Evolutionary conservation across 2,888 invertebrate species (phyloP), one percentile per base, ranked within the genome.

Genomic region (Meiosimyza decipiens): DNA sequence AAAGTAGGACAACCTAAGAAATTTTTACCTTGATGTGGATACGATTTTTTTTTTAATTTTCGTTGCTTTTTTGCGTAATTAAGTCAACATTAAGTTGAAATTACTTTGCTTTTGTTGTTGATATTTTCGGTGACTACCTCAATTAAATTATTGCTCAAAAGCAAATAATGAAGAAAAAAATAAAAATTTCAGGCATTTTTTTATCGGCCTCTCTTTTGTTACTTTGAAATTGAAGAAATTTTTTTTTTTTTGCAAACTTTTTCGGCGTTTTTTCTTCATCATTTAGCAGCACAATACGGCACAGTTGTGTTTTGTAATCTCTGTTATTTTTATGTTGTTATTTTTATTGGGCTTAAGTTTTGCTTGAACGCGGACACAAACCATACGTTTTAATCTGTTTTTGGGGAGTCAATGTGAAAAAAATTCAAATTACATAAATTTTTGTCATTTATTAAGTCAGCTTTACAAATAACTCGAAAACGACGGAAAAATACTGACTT

Each of bases 221-320:
- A 40, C 6, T 40, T 40, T 40, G 40, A 40, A 40, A 40, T 40
- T 40, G 40, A 5, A 40, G 9, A 40, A 40, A 4, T 40, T 40
- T 40, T 40, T 40, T 40, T 40, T 40, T 40, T 28, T 28, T 40
- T 40, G 40, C 40, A 40, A 40, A 40, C 6, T 40, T 40, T 40
- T 77, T 74, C 67, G 49, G 69, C 74, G 28, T 65, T 62, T 60
- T 60, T 49, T 16, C 22, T 67, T 47, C 40, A 18, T 55, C 49
- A 13, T 63, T 40, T 4, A 40, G 9, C 28, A 28, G 28, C 28
- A 28, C 59, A 22, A 22, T 22, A 22, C 22, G 6, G 22, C 33
- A 11, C 13, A 22, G 22, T 22, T 60, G 22, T 60, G 22, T 55
- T 55, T 16, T 55, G 55, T 55, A 55, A 55, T 55, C 22, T 55